Evolutionary conservation across 2,888 invertebrate species (phyloP).

Genomic region (Muscina levida): DNA sequence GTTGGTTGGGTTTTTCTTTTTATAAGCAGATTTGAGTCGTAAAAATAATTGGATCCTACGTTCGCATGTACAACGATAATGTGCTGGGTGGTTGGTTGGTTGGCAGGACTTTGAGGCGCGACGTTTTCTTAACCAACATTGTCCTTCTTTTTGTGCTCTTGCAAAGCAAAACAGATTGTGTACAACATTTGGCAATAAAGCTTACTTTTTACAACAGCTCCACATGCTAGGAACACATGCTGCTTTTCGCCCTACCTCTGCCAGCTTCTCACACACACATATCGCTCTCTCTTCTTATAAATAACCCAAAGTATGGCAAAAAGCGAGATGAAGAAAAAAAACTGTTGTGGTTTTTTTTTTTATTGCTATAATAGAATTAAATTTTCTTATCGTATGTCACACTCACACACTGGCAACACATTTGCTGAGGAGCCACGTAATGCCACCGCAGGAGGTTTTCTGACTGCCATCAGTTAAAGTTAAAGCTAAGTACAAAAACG

Average conservation of each 20-base stretch:
- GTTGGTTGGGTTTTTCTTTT: constrained; percentile 21
- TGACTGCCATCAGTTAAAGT: neutral
- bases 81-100: constrained; percentile 9
- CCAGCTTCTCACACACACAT: too few species aligned
- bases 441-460: constrained; percentile 69
- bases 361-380: constrained; percentile 59
- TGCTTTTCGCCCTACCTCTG: constrained; percentile 67
- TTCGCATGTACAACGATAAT: constrained; percentile 38
- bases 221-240: constrained; percentile 78
- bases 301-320: constrained; percentile 51
- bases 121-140: constrained; percentile 33
- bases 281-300: too few species aligned
- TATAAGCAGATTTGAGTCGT: constrained; percentile 64
- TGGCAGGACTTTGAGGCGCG: neutral
- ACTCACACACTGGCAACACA: constrained; percentile 49
- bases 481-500: too few species aligned
- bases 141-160: constrained; percentile 38
- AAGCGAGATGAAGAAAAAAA: constrained; percentile 9
- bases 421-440: constrained; percentile 56
- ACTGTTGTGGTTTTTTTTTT: constrained; percentile 61
- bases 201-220: constrained; percentile 68
- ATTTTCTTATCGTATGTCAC: constrained; percentile 65
- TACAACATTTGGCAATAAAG: constrained; percentile 62
- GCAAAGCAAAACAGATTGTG: constrained; percentile 62
- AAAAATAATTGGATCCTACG: constrained; percentile 65